phyloP scores from a whole-genome alignment of 2,113 vertebrate species.

The Podilymbus podiceps region DNA sequence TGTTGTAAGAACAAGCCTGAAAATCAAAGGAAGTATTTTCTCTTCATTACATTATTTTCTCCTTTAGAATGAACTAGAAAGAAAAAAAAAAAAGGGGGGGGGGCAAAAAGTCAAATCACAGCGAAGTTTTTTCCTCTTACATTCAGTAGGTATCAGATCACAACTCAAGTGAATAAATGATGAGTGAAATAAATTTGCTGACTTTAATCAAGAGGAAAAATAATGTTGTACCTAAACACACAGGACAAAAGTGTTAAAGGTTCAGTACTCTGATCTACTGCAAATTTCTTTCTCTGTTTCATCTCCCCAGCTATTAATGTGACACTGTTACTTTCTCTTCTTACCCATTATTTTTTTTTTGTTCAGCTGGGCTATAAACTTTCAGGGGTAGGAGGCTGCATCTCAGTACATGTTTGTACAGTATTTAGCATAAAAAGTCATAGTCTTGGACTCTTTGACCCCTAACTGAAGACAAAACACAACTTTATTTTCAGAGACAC shows the following conservation, averaged over 20 bases:
- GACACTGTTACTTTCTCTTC: not conserved
- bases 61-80: not conserved
- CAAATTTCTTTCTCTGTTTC: not conserved
- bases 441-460: not conserved
- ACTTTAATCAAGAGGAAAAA: not conserved
- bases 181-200: not conserved
- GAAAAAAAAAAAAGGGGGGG: no score
- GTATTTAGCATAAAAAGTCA: not conserved
- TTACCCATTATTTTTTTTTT: not conserved
- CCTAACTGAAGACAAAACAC: not conserved
- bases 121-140: not conserved
- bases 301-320: not conserved
- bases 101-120: not conserved
- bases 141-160: not conserved
- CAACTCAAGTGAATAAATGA: not conserved
- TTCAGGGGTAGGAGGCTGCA: not conserved
- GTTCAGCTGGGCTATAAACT: not conserved
- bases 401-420: not conserved
- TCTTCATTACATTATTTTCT: not conserved
- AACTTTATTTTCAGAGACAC: not conserved
- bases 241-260: not conserved
- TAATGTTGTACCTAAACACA: not conserved
- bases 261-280: not conserved
- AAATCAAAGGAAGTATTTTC: not conserved
- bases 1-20: not conserved